These are phyloP conservation scores for Popillia japonica DNA, from an alignment of 1,140 invertebrate genomes.

Conservation along the genomic window DNA sequence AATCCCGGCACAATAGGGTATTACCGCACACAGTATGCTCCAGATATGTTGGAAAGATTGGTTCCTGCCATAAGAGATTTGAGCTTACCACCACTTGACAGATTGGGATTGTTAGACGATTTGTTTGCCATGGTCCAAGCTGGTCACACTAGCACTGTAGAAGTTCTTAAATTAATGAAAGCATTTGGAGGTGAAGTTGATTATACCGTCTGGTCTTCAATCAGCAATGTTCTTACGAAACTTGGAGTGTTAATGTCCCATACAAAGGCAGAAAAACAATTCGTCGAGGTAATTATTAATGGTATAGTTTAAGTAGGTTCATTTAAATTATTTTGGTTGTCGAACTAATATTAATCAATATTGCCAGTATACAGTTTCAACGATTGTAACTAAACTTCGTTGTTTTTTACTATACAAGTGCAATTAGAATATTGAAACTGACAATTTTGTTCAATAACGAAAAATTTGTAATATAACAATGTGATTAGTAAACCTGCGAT, in stretches of 20 bases:
- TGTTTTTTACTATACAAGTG: no score
- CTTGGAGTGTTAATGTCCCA: conserved; percentile 79
- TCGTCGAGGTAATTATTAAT: conserved; percentile 65
- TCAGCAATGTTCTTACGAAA: conserved; percentile 81
- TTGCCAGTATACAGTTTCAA: no score
- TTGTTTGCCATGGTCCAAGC: conserved; percentile 91
- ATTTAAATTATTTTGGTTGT: no score
- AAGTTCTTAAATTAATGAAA: conserved; percentile 71
- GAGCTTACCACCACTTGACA: conserved; percentile 86
- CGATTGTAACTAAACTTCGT: no score
- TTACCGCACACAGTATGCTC: conserved; percentile 87
- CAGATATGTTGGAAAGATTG: conserved; percentile 79
- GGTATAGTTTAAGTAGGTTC: no score
- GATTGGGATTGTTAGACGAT: conserved; percentile 91
- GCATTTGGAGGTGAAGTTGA: conserved; percentile 88
- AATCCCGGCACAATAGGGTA: conserved; percentile 84
- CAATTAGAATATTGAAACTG: no score
- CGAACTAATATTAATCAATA: no score
- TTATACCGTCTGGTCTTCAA: conserved; percentile 91
- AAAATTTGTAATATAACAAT: no score
- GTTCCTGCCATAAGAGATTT: conserved; percentile 81
- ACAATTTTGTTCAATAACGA: no score
- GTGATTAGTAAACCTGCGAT: neutral
- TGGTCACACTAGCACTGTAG: conserved; percentile 81
- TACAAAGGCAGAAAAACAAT: conserved; percentile 76